phyloP scores from a whole-genome alignment of 2,797 vertebrate genomes.

The Rousettus madagascariensis region DNA sequence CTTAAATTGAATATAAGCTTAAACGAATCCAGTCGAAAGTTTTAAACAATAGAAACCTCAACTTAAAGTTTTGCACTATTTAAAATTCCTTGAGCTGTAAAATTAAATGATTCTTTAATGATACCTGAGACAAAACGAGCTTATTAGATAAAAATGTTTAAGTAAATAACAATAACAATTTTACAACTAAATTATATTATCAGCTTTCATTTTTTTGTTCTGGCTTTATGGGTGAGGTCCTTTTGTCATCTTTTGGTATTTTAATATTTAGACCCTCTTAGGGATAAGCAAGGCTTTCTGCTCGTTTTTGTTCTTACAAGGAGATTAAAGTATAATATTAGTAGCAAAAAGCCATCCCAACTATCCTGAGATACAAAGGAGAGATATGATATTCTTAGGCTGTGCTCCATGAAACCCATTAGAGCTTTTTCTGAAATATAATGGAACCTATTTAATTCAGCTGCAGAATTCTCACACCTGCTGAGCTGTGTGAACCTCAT shows the following conservation, averaged over 20 bases:
- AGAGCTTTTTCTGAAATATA: slow-evolving; percentile 62
- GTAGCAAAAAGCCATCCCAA: slow-evolving; percentile 4
- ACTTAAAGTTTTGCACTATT: background rate
- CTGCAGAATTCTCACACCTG: slow-evolving; percentile 65
- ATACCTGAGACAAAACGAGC: background rate
- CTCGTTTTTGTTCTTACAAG: slow-evolving; percentile 38
- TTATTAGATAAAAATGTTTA: background rate
- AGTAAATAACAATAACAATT: background rate
- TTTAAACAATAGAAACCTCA: slow-evolving; percentile 17
- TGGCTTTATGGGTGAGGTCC: background rate
- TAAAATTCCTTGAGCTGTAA: background rate
- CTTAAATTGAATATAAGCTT: slow-evolving; percentile 44
- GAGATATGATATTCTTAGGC: slow-evolving; percentile 55
- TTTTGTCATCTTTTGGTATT: slow-evolving; percentile 33
- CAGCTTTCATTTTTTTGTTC: background rate
- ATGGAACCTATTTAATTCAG: slow-evolving; percentile 65
- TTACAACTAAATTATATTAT: background rate
- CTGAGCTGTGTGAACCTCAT: slow-evolving; percentile 59
- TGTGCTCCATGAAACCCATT: slow-evolving; percentile 55
- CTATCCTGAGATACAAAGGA: slow-evolving; percentile 53
- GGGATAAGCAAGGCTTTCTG: background rate
- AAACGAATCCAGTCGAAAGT: slow-evolving; percentile 23
- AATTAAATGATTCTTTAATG: background rate
- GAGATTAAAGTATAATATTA: slow-evolving; percentile 57
- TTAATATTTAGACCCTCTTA: background rate